Evolutionary conservation across 1,140 invertebrate genomes (phyloP).

Genomic region (Dreissena polymorpha): DNA sequence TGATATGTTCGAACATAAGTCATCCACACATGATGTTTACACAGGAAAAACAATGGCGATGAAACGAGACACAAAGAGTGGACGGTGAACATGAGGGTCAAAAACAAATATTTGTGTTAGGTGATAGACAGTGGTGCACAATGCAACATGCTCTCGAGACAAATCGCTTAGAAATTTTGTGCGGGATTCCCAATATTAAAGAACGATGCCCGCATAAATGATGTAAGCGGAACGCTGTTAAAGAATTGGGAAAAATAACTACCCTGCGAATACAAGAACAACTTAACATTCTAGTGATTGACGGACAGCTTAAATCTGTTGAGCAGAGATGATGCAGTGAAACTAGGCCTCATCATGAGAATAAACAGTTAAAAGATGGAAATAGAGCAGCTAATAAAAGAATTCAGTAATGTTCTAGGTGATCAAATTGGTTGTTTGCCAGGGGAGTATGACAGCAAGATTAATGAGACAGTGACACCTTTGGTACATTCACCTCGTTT

Average conservation of each 20-base stretch:
- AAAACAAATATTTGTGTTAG: too few species aligned
- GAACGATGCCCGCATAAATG: slow-evolving; percentile 36
- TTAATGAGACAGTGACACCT: slow-evolving; percentile 20
- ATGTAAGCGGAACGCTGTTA: slow-evolving; percentile 21
- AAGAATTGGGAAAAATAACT: slow-evolving; percentile 29
- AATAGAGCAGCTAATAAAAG: slow-evolving; percentile 1
- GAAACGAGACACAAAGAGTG: too few species aligned
- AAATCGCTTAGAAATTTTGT: neutral
- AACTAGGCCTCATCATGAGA: slow-evolving; percentile 16
- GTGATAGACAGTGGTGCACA: neutral
- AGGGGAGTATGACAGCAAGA: slow-evolving; percentile 41
- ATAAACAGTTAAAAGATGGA: slow-evolving; percentile 11
- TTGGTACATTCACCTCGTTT: slow-evolving; percentile 31
- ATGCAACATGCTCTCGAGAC: neutral
- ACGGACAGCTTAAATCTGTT: slow-evolving; percentile 3
- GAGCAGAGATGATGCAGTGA: slow-evolving; percentile 12
- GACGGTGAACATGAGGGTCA: too few species aligned
- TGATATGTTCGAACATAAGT: neutral
- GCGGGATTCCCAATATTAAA: neutral
- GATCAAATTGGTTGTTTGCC: slow-evolving; percentile 40
- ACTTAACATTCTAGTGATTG: slow-evolving; percentile 18
- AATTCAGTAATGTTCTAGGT: slow-evolving; percentile 40
- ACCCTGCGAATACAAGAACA: slow-evolving; percentile 34
- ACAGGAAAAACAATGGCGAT: neutral
- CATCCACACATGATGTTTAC: slow-evolving; percentile 10